Base-by-base conservation (phyloP, 1,140 invertebrate genomes). In the Neomicropteryx cornuta region DNA sequence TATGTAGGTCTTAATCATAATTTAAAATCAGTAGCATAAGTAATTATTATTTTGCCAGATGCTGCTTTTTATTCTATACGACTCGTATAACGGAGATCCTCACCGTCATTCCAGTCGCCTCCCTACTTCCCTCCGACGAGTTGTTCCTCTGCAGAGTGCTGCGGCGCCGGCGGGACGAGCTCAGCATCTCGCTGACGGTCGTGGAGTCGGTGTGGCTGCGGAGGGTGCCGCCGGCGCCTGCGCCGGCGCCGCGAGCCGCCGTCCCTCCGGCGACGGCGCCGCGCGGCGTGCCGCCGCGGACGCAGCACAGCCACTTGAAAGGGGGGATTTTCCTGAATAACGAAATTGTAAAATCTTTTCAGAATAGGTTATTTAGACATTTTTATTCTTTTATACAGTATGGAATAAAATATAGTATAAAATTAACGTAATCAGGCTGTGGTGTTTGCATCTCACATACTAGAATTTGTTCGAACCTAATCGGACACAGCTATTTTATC, bases 221-320 rank as follows among this genome's bases (percentile, higher is more conserved):
- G 1, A 60, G 59, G 38, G 62, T 57, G 36, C 54, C 56, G 4
- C 49, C 55, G 0, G 44, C 40, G 2, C 50, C 48, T 23, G 51
- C 55, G 24, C 36, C 37, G 5, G 31, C 29, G 1, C 48, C 42
- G 23, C 47, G 47, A 45, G 58, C 46, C n/a, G n/a, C n/a, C n/a
- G n/a, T n/a, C 1, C 45, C 28, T 2, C 41, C 32, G 8, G 41
- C 22, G 18, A 28, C 23, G 11, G 36, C 36, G 11, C 27, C 30
- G 2, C 34, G 29, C 6, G 14, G 27, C 16, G 10, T 18, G 24
- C 36, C 37, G 5, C 34, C 29, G 6, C 13, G 6, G 50, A 52
- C 53, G 36, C 65, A 66, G 57, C 62, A 63, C 14, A 68, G 36
- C 65, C 65, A 68, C 39, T 66, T 66, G 46, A 65, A 68, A 4